Base-by-base conservation (phyloP, 2,888 invertebrate species). In the Muschampia plurimacula region DNA sequence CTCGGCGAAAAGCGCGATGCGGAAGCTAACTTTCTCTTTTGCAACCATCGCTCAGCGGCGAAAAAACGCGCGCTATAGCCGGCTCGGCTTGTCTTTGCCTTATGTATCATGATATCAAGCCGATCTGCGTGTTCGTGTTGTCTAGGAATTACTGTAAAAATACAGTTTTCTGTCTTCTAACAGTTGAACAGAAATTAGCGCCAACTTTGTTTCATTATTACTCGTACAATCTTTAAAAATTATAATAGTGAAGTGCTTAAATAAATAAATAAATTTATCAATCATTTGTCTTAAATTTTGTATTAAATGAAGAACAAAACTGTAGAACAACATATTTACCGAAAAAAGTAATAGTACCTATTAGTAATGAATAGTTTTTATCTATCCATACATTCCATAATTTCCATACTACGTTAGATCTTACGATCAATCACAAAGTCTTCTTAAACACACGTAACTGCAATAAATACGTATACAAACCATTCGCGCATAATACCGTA, bases 21-120 rank as follows among this genome's bases (percentile, higher is more conserved):
- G 93, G 93, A 93, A 93, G 87, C 87, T 79, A 86, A 93, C 93
- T 93, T 93, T 93, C 93, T 93, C 93, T 94, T 93, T 92, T 91
- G 90, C 89, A 84, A 69, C 69, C 86, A 84, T 87, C 86, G 85
- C 83, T 82, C 78, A 78, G 83, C 78, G 77, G 81, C 79, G 78
- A 82, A 86, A 85, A 88, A 86, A 83, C 83, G 81, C 83, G 78
- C 77, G 76, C 70, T 73, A 77, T 72, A 67, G 77, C 74, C 72
- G 71, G 75, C 75, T 74, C 70, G 74, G 75, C 77, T 74, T 71
- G 72, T 67, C 57, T 57, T 65, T 22, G 52, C 72, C 74, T 82
- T 79, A 77, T 76, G 77, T 79, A 81, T 80, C 63, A 12, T 57
- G 15, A 68, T 22, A 59, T 57, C 36, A 57, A 65, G 15, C 59